Evolutionary conservation across 2,888 invertebrate genomes (phyloP).

Genomic region (Mechanitis mazaeus): DNA sequence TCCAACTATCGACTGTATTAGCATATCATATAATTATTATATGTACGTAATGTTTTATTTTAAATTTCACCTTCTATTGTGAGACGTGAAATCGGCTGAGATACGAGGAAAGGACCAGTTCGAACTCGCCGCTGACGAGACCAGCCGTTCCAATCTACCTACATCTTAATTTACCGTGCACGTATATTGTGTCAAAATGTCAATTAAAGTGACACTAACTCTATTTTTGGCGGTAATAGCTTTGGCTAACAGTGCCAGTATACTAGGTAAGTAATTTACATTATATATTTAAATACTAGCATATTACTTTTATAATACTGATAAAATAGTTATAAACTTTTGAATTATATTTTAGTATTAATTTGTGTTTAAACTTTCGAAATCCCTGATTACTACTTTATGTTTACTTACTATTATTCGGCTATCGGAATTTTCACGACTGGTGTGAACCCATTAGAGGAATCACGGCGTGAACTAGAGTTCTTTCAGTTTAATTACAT

Average conservation of each 20-base stretch:
- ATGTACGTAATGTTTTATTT: conserved; percentile 69
- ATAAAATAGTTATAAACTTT: no score
- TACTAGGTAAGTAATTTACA: conserved; percentile 62
- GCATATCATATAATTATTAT: conserved; percentile 67
- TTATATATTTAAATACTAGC: neutral
- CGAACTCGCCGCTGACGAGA: conserved; percentile 52
- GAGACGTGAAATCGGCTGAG: conserved; percentile 68
- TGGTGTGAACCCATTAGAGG: no score
- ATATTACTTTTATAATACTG: neutral
- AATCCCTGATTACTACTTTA: no score
- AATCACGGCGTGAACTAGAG: no score
- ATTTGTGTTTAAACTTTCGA: no score
- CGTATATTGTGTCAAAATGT: conserved; percentile 53
- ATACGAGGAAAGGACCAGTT: conserved; percentile 69
- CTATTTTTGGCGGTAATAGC: conserved; percentile 49
- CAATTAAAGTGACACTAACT: conserved; percentile 58
- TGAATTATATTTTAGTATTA: no score
- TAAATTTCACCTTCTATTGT: conserved; percentile 77
- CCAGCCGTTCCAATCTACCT: conserved; percentile 47
- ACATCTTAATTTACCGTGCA: conserved; percentile 17
- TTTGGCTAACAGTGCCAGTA: conserved; percentile 53
- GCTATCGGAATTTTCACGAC: no score
- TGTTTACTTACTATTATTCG: no score
- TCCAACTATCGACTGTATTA: conserved; percentile 51
- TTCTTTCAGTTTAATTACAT: no score